phyloP scores from a whole-genome alignment of 2,888 invertebrate species.

The Brachyptera risi region DNA sequence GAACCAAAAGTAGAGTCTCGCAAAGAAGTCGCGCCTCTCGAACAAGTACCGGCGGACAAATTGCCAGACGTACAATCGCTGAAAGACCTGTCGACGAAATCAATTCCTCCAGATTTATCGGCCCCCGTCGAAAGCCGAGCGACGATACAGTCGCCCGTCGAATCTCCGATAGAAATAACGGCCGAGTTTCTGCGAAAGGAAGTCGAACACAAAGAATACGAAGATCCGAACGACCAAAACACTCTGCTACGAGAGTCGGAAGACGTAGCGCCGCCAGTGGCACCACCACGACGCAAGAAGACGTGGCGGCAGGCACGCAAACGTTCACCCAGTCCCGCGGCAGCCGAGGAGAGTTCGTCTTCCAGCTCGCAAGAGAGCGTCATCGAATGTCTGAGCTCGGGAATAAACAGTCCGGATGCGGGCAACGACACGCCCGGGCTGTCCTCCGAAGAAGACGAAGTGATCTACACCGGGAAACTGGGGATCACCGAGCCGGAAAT shows the following conservation, averaged over 20 bases:
- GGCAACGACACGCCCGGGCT: neutral
- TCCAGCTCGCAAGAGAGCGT: slow-evolving; percentile 24
- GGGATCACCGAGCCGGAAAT: neutral
- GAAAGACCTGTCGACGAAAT: slow-evolving; percentile 4
- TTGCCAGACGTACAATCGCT: neutral
- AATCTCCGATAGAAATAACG: neutral
- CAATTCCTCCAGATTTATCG: neutral
- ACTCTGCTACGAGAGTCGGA: slow-evolving; percentile 12
- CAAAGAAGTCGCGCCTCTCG: neutral
- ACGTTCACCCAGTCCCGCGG: neutral
- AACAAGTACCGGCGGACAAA: neutral
- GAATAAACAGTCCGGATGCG: slow-evolving; percentile 24
- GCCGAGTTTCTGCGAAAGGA: neutral
- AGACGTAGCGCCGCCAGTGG: slow-evolving; percentile 28
- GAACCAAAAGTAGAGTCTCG: neutral
- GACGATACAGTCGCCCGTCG: neutral
- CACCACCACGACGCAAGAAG: slow-evolving; percentile 27
- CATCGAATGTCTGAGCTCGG: slow-evolving; percentile 26
- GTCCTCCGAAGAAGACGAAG: slow-evolving; percentile 23
- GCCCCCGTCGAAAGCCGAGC: neutral
- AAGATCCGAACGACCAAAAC: neutral
- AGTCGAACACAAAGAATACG: neutral
- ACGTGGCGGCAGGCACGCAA: neutral
- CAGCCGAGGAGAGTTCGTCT: slow-evolving; percentile 15
- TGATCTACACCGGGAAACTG: slow-evolving; percentile 8